A percentile compares a stretch with the other conserved stretches of the same genome.
phyloP scores from a whole-genome alignment of 1,140 invertebrate species.

The Diplogasteroides magnus region DNA sequence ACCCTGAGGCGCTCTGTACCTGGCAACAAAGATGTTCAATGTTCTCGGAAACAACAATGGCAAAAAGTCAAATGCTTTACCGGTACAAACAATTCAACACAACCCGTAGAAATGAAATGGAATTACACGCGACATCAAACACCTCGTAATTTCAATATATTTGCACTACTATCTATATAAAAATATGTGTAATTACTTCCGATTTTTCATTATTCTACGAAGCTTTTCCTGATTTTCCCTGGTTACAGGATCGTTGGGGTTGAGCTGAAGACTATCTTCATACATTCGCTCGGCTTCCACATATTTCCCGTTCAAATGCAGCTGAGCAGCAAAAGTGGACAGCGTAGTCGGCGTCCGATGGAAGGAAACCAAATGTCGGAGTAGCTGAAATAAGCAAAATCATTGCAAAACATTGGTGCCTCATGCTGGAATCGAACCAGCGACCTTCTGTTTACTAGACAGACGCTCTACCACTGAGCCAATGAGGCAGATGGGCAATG shows the following conservation, averaged over 20 bases:
- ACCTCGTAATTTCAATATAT: too few relatives aligned
- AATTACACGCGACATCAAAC: too few relatives aligned
- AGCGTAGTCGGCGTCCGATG: background rate
- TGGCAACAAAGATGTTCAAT: too few relatives aligned
- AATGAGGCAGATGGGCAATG: conserved; percentile 39
- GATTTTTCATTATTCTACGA: too few relatives aligned
- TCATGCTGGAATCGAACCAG: conserved; percentile 47
- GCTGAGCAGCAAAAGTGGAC: background rate
- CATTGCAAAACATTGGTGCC: conserved; percentile 16
- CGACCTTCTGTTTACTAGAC: conserved; percentile 47
- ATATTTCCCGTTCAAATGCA: background rate
- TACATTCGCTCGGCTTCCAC: background rate
- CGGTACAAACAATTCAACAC: too few relatives aligned
- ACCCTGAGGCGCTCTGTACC: too few relatives aligned
- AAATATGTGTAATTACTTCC: too few relatives aligned
- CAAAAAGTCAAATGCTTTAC: too few relatives aligned
- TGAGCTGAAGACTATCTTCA: background rate
- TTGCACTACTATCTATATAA: too few relatives aligned
- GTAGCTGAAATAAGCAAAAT: background rate
- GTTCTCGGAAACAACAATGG: too few relatives aligned
- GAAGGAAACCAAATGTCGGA: background rate
- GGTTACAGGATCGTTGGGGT: background rate
- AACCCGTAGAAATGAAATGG: too few relatives aligned
- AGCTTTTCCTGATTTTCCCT: background rate
- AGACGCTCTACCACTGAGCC: conserved; percentile 46